These are phyloP conservation scores for Sussaba pulchella DNA, from an alignment of 2,888 invertebrate species.

Conservation along the genomic window DNA sequence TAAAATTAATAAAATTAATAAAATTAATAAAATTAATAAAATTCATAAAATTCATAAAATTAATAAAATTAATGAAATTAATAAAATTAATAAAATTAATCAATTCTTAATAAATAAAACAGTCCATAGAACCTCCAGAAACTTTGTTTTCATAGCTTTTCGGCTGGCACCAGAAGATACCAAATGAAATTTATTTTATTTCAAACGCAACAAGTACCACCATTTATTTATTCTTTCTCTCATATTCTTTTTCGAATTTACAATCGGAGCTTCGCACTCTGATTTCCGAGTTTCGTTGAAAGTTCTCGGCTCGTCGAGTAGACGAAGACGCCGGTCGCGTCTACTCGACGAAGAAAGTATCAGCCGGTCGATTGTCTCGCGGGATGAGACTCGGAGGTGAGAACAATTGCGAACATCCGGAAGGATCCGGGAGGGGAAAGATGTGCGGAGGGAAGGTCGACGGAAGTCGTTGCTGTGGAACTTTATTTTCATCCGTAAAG, in stretches of 20 bases:
- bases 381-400: conserved; percentile 58
- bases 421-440: conserved; percentile 22
- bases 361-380: conserved; percentile 58
- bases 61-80: too few species aligned
- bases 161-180: too few species aligned
- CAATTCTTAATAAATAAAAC: too few species aligned
- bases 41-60: too few species aligned
- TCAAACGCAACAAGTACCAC: not conserved
- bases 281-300: not conserved
- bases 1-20: too few species aligned
- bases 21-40: too few species aligned
- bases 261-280: not conserved
- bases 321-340: conserved; percentile 22
- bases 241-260: not conserved
- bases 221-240: too few species aligned
- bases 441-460: conserved; percentile 44
- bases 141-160: too few species aligned
- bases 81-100: too few species aligned
- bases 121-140: too few species aligned
- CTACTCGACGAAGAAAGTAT: conserved; percentile 38
- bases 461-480: conserved; percentile 68
- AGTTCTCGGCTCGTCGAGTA: not conserved
- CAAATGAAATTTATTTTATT: too few species aligned
- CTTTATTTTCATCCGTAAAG: conserved; percentile 63
- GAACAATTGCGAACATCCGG: conserved; percentile 62